phyloP scores from a whole-genome alignment of 2,888 invertebrate genomes.

The Artemia sp. region DNA sequence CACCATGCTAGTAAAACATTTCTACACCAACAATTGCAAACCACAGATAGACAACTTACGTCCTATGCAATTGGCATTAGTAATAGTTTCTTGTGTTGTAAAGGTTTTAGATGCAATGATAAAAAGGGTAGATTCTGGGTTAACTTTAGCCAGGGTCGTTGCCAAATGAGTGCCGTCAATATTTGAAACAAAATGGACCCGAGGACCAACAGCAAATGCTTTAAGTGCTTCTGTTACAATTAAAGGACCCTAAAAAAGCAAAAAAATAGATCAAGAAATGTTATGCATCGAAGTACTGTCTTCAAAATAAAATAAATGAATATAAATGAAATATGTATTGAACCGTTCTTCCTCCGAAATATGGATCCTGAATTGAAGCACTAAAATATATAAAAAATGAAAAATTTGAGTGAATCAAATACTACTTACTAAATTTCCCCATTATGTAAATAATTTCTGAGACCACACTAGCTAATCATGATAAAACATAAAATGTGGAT shows the following conservation, averaged over 20 bases:
- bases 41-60: constrained; percentile 40
- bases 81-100: constrained; percentile 97
- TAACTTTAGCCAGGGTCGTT: constrained; percentile 70
- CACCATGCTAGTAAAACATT: too few relatives aligned
- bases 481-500: too few relatives aligned
- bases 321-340: too few relatives aligned
- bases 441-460: too few relatives aligned
- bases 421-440: too few relatives aligned
- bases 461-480: too few relatives aligned
- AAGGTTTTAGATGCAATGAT: constrained; percentile 99
- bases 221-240: constrained; percentile 98
- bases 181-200: constrained; percentile 90
- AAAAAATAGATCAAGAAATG: background rate
- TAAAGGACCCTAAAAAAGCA: constrained; percentile 54
- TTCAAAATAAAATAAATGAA: too few relatives aligned
- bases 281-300: background rate
- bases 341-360: too few relatives aligned
- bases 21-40: too few relatives aligned
- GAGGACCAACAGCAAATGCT: constrained; percentile 68
- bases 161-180: constrained; percentile 97
- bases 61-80: constrained; percentile 84
- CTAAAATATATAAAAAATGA: too few relatives aligned
- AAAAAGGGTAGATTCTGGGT: constrained; percentile 86
- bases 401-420: too few relatives aligned
- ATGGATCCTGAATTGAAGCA: too few relatives aligned